phyloP scores from a whole-genome alignment of 2,888 invertebrate genomes.

The Cephus spinipes region DNA sequence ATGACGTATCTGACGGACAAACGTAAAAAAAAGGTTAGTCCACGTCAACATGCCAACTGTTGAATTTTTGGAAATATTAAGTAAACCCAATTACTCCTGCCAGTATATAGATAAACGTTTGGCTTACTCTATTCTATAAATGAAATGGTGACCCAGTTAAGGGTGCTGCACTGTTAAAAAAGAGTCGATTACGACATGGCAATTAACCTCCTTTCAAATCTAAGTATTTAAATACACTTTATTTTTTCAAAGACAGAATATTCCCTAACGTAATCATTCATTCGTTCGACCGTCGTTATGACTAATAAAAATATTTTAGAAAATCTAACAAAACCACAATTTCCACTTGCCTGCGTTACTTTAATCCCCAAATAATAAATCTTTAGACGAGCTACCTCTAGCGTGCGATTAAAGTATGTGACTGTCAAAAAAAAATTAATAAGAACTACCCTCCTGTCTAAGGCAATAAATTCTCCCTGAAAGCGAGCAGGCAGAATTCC shows the following conservation, averaged over 20 bases:
- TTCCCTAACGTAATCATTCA: background rate
- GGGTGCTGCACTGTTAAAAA: background rate
- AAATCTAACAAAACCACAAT: background rate
- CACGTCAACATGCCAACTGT: background rate
- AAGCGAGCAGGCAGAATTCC: background rate
- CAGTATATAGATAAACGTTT: background rate
- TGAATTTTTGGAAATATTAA: background rate
- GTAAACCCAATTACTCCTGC: background rate
- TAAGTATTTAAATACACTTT: background rate
- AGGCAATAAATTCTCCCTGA: background rate
- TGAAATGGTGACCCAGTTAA: constrained; percentile 4
- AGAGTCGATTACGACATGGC: background rate
- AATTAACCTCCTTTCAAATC: background rate
- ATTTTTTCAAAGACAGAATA: background rate
- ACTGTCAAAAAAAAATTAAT: background rate
- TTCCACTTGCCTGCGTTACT: background rate
- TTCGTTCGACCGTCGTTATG: background rate
- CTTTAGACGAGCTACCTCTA: background rate
- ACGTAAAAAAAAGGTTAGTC: background rate
- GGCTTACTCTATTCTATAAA: constrained; percentile 1
- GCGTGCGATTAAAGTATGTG: background rate
- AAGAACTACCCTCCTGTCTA: background rate
- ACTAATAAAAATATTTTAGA: background rate
- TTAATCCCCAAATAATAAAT: background rate
- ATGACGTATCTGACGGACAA: background rate